Evolutionary conservation across 1,140 invertebrate species (phyloP).

Genomic region (Oppia nitens): DNA sequence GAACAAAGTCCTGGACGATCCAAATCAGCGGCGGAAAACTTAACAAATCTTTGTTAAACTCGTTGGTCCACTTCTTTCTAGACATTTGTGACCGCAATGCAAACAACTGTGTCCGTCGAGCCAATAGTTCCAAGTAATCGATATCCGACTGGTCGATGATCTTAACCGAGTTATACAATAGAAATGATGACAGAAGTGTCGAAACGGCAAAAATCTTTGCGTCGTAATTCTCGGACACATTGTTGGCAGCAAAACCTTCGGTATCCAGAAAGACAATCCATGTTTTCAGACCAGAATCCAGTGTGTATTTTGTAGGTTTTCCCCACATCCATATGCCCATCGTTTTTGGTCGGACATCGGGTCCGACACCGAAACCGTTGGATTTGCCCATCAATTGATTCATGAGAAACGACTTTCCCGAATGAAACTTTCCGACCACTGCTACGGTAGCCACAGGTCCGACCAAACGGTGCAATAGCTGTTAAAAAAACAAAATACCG

Average conservation of each 20-base stretch:
- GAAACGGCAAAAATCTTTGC: slow-evolving; percentile 22
- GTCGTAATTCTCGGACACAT: slow-evolving; percentile 22
- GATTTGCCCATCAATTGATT: slow-evolving; percentile 23
- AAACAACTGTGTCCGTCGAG: slow-evolving; percentile 22
- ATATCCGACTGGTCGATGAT: slow-evolving; percentile 22
- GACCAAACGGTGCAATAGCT: slow-evolving; percentile 16
- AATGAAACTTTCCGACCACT: slow-evolving; percentile 23
- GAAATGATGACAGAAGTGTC: slow-evolving; percentile 19
- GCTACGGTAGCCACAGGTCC: slow-evolving; percentile 19
- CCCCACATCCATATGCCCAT: slow-evolving; percentile 25
- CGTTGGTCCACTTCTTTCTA: slow-evolving; percentile 17
- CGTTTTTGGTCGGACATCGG: slow-evolving; percentile 19
- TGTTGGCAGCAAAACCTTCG: slow-evolving; percentile 23
- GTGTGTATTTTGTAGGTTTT: slow-evolving; percentile 14
- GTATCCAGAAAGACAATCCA: slow-evolving; percentile 20
- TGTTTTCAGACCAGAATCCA: background rate
- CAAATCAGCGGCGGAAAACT: slow-evolving; percentile 21
- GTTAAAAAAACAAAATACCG: background rate
- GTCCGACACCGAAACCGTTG: slow-evolving; percentile 20
- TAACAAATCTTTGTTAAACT: slow-evolving; percentile 20
- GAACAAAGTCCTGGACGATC: slow-evolving; percentile 23
- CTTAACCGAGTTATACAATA: slow-evolving; percentile 22
- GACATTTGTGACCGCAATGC: slow-evolving; percentile 21
- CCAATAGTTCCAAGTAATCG: slow-evolving; percentile 21
- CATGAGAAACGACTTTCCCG: slow-evolving; percentile 22